Base-by-base conservation (phyloP, 37 sponge, comb jelly and placozoan genomes). In the Crambe crambe region DNA sequence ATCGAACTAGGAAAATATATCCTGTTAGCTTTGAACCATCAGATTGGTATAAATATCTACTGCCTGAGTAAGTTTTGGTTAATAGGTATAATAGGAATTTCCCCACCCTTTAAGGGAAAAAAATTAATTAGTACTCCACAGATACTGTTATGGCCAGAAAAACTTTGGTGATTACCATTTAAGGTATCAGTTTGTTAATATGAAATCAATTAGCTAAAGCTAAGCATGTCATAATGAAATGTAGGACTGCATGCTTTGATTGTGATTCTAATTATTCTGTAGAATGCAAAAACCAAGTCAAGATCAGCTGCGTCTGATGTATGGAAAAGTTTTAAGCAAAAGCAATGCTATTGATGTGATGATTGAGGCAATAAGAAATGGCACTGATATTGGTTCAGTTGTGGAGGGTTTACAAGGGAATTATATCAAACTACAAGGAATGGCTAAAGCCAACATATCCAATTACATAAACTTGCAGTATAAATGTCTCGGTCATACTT, bases 31-130 rank as follows among this genome's bases (percentile, higher is more conserved):
- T 81, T 38, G 70, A 63, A 27, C 88, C 88, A 17, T 69, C 77
- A 38, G 69, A 87, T 64, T 87, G 88, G 88, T 87, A 82, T 72
- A 67, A 67, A 22, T 87, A 87, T 42, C 41, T 83, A 72, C 73
- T 72, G 4, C 73, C 73, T 42, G 22, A 61, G 63, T 61, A 61
- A 61, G 63, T 62, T 68, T 8, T 18, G 18, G 27, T 15, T 29
- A 63, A 63, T 15, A 23, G n/a, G 22, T 26, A 9, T 63, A 9
- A 21, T 63, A 63, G 9, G 17, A 25, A 8, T 26, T n/a, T 54
- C 18, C 17, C 56, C 18, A 54, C 10, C 10, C 17, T n/a, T n/a
- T n/a, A n/a, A n/a, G n/a, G n/a, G n/a, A n/a, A n/a, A n/a, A n/a
- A n/a, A n/a, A n/a, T n/a, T n/a, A n/a, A n/a, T n/a, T n/a, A n/a